Evolutionary conservation across 2,888 invertebrate species (phyloP).

Genomic region (Doris montereyensis): DNA sequence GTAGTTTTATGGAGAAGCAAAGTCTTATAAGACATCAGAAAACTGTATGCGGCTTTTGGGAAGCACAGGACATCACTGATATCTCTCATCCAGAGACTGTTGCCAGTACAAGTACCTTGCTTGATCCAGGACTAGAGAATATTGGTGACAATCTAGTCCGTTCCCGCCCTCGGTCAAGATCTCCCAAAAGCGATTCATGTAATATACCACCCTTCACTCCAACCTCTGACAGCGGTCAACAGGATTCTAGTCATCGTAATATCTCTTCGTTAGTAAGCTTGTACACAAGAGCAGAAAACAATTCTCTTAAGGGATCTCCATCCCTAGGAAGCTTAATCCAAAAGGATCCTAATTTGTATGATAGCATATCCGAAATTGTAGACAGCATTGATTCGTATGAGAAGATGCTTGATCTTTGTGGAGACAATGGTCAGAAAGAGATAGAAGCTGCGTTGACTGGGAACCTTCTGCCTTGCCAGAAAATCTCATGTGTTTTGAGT

Average conservation of each 20-base stretch:
- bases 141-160: not conserved
- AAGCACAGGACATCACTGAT: not conserved
- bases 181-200: not conserved
- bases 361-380: slow-evolving; percentile 37
- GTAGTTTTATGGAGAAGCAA: slow-evolving; percentile 37
- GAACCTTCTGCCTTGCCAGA: slow-evolving; percentile 27
- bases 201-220: too few species aligned
- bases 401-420: slow-evolving; percentile 38
- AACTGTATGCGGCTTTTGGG: slow-evolving; percentile 28
- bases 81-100: not conserved
- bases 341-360: slow-evolving; percentile 33
- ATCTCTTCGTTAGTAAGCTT: not conserved
- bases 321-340: slow-evolving; percentile 33
- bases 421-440: slow-evolving; percentile 32
- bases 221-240: not conserved
- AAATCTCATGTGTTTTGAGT: slow-evolving; percentile 36
- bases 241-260: not conserved
- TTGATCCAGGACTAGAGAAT: not conserved
- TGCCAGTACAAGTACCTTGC: not conserved
- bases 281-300: not conserved
- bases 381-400: slow-evolving; percentile 40
- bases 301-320: not conserved
- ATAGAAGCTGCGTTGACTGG: slow-evolving; percentile 32
- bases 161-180: not conserved
- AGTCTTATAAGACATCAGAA: slow-evolving; percentile 34